phyloP scores from a whole-genome alignment of 2,797 vertebrate species.

The Iguana delicatissima region DNA sequence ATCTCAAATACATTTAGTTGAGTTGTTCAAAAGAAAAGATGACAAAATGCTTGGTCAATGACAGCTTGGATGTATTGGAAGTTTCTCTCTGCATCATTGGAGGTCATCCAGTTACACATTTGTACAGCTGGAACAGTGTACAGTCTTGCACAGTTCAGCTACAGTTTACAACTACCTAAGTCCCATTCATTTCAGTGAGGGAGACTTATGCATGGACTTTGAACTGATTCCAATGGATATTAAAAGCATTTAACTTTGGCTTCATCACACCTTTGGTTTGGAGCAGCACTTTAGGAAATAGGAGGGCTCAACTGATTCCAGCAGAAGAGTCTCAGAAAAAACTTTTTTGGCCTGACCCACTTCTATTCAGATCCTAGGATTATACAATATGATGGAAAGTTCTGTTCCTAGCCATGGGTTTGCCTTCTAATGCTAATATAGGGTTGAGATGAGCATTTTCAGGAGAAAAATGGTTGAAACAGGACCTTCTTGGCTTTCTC shows the following conservation, averaged over 20 bases:
- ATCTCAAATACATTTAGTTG: background rate
- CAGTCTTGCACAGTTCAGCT: background rate
- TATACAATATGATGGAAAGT: background rate
- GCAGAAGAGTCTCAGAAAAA: background rate
- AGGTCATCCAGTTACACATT: background rate
- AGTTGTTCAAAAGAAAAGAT: background rate
- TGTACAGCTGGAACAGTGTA: background rate
- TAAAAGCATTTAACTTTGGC: background rate
- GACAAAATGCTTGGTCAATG: background rate
- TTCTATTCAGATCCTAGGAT: background rate
- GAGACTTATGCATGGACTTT: background rate
- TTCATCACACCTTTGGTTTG: background rate
- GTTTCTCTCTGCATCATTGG: background rate
- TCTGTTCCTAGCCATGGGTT: background rate
- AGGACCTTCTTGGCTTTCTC: background rate
- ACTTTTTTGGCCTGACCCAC: background rate
- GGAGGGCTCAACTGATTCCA: background rate
- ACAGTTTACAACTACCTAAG: background rate
- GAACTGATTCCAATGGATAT: background rate
- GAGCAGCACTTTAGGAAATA: background rate
- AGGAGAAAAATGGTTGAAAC: background rate
- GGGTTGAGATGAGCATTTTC: background rate
- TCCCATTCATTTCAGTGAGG: background rate
- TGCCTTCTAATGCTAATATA: background rate
- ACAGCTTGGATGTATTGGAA: background rate